Conservation (phyloP, 2,113 vertebrate genomes). For the Odocoileus virginianus region DNA sequence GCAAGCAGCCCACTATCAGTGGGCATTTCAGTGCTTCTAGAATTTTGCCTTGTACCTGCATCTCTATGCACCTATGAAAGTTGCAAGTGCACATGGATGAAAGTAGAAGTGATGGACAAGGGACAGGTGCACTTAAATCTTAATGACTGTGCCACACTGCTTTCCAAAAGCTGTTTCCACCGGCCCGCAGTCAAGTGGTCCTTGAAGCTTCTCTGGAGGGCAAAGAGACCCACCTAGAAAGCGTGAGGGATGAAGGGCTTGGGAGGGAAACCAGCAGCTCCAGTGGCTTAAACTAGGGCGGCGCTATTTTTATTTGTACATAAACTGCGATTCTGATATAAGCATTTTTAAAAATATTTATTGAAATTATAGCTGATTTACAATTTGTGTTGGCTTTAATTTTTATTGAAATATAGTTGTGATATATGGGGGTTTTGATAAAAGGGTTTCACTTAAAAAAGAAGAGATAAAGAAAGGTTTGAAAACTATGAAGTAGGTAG, state of each 20-base stretch:
- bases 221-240: no score
- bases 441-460: neutral
- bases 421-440: neutral
- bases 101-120: neutral
- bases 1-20: rapidly evolving
- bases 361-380: neutral
- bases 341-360: neutral
- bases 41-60: rapidly evolving
- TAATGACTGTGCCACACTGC: neutral
- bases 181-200: no score
- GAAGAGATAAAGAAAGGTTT: neutral
- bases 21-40: no score
- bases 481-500: neutral
- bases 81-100: neutral
- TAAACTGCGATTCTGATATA: neutral
- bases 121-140: neutral
- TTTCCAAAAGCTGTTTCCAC: neutral
- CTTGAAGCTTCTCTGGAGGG: no score
- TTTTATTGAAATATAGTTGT: neutral
- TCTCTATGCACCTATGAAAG: rapidly evolving
- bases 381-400: neutral
- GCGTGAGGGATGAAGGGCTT: no score
- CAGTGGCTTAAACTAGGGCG: rapidly evolving
- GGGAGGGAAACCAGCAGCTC: neutral
- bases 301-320: neutral